These are phyloP conservation scores for Dasysyrphus albostriatus DNA, from an alignment of 2,888 invertebrate species.

Conservation along the genomic window DNA sequence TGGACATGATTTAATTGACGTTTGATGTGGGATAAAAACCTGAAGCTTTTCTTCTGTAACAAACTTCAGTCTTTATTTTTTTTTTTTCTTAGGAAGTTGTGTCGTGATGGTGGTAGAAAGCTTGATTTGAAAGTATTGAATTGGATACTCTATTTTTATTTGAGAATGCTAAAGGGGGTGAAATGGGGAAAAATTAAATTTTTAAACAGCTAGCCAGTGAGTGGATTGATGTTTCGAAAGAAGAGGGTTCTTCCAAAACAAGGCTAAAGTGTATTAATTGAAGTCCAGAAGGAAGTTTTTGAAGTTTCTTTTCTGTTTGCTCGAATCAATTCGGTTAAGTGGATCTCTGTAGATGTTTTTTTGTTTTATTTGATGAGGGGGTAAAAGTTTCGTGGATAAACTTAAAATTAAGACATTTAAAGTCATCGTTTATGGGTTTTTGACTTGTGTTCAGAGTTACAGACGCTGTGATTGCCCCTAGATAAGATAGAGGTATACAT, in stretches of 20 bases:
- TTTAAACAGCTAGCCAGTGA: background rate
- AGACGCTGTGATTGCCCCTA: no score
- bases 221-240: background rate
- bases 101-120: background rate
- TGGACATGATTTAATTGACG: conserved; percentile 47
- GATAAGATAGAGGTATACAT: no score
- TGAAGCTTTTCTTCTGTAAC: background rate
- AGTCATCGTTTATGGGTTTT: background rate
- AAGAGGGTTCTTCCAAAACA: background rate
- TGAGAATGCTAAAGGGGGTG: background rate
- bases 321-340: conserved; percentile 1
- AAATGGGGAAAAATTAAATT: background rate
- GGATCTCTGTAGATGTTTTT: background rate
- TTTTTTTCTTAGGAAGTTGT: background rate
- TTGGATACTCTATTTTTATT: conserved; percentile 1
- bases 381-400: background rate
- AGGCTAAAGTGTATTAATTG: conserved; percentile 10
- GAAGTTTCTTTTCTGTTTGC: background rate
- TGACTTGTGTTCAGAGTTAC: background rate
- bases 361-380: background rate
- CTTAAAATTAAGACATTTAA: background rate
- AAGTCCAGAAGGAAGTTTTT: background rate
- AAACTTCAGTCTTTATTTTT: background rate
- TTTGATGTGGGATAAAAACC: conserved; percentile 49
- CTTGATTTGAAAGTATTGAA: conserved; percentile 4